These are phyloP conservation scores for Salarias fasciatus DNA, from an alignment of 2,797 vertebrate genomes.

Conservation along the genomic window DNA sequence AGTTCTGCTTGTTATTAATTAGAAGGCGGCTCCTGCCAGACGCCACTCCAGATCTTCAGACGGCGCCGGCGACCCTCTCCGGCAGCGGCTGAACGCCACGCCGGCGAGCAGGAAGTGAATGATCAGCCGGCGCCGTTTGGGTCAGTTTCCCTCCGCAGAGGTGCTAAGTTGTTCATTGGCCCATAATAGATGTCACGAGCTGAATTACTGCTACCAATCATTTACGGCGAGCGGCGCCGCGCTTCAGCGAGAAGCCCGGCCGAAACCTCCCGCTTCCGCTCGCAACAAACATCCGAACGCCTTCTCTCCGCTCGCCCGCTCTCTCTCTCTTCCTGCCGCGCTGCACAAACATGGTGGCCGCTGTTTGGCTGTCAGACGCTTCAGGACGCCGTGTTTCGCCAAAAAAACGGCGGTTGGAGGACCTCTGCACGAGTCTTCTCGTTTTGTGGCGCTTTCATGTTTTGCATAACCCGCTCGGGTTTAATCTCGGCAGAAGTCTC, in stretches of 20 bases:
- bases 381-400: constrained; percentile 30
- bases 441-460: constrained; percentile 34
- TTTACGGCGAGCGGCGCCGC: constrained; percentile 60
- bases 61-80: constrained; percentile 49
- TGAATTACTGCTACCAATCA: constrained; percentile 73
- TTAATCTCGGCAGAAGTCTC: constrained; percentile 25
- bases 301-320: constrained; percentile 12
- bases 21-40: constrained; percentile 50
- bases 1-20: constrained; percentile 73
- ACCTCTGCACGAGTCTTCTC: constrained; percentile 49
- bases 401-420: constrained; percentile 36
- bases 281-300: constrained; percentile 27
- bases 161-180: constrained; percentile 70
- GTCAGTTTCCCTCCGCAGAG: constrained; percentile 59
- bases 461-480: constrained; percentile 18
- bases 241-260: constrained; percentile 4
- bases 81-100: constrained; percentile 71
- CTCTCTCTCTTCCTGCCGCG: too few relatives aligned
- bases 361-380: constrained; percentile 50
- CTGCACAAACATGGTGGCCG: constrained; percentile 31
- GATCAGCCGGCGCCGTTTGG: constrained; percentile 70
- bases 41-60: constrained; percentile 61
- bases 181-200: constrained; percentile 75
- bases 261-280: constrained; percentile 21
- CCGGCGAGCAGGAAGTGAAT: constrained; percentile 59